A percentile compares a stretch with the other conserved stretches of the same genome.
These are phyloP conservation scores for Drosophila ercepeae DNA, from an alignment of 1,140 invertebrate species.

Conservation along the genomic window DNA sequence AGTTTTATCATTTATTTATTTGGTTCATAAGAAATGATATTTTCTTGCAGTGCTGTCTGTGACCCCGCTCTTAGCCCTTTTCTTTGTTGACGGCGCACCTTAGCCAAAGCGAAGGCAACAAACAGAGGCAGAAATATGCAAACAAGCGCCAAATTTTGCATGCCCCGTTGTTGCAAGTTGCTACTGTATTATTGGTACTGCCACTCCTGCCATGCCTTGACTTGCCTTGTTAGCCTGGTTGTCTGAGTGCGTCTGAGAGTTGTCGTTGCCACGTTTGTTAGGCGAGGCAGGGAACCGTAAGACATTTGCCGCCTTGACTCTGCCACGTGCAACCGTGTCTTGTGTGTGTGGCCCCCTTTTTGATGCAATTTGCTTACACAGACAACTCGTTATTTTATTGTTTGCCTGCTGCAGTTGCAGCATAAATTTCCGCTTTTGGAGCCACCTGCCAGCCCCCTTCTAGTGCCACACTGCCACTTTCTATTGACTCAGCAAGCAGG, in stretches of 20 bases:
- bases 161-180: neutral
- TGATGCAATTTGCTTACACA: conserved; percentile 74
- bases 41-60: neutral
- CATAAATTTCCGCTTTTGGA: conserved; percentile 32
- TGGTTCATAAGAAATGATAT: no score
- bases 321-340: conserved; percentile 59
- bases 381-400: conserved; percentile 80
- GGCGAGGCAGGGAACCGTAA: conserved; percentile 66
- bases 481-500: conserved; percentile 7
- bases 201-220: conserved; percentile 8
- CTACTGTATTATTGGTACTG: conserved; percentile 10
- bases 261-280: conserved; percentile 67
- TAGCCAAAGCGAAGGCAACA: conserved; percentile 25
- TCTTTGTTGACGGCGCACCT: conserved; percentile 26
- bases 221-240: conserved; percentile 65
- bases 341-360: conserved; percentile 19
- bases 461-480: neutral
- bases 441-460: neutral
- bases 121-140: conserved; percentile 61
- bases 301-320: conserved; percentile 74
- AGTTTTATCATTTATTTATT: no score
- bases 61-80: neutral
- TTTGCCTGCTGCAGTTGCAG: conserved; percentile 65
- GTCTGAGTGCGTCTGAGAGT: conserved; percentile 43
- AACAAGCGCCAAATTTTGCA: conserved; percentile 54